These are phyloP conservation scores for Brachionus rubens DNA, from an alignment of 1,140 invertebrate genomes.

Conservation along the genomic window DNA sequence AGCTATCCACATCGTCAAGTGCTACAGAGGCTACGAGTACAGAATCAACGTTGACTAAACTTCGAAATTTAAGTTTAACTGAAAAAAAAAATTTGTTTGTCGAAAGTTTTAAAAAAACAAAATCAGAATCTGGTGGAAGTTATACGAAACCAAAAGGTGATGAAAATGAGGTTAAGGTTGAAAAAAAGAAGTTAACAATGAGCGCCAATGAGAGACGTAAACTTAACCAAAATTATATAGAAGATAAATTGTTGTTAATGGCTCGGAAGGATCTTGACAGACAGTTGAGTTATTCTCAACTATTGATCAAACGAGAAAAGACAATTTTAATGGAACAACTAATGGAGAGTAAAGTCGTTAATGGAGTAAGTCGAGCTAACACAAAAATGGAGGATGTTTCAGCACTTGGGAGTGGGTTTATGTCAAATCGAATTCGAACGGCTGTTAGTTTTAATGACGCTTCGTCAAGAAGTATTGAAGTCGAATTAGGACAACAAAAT, in stretches of 20 bases:
- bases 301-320: slow-evolving; percentile 36
- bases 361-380: neutral
- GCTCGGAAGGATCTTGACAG: neutral
- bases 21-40: too few species aligned
- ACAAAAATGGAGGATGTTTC: neutral
- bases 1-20: too few species aligned
- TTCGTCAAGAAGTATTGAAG: neutral
- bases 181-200: slow-evolving; percentile 18
- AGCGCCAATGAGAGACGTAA: slow-evolving; percentile 2
- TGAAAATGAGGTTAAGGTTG: neutral
- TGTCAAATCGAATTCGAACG: neutral
- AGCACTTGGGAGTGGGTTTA: neutral
- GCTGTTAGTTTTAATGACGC: neutral
- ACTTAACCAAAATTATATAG: slow-evolving; percentile 11
- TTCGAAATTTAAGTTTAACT: too few species aligned
- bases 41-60: too few species aligned
- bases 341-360: neutral
- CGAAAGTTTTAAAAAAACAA: slow-evolving; percentile 5
- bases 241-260: slow-evolving; percentile 20
- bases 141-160: neutral
- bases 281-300: neutral
- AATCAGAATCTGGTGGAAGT: neutral
- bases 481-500: slow-evolving; percentile 7
- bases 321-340: slow-evolving; percentile 18
- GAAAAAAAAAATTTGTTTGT: neutral